A percentile compares a stretch with the other conserved stretches of the same genome.
These are phyloP conservation scores for Melinaea marsaeus DNA, from an alignment of 2,888 invertebrate species.

Conservation along the genomic window DNA sequence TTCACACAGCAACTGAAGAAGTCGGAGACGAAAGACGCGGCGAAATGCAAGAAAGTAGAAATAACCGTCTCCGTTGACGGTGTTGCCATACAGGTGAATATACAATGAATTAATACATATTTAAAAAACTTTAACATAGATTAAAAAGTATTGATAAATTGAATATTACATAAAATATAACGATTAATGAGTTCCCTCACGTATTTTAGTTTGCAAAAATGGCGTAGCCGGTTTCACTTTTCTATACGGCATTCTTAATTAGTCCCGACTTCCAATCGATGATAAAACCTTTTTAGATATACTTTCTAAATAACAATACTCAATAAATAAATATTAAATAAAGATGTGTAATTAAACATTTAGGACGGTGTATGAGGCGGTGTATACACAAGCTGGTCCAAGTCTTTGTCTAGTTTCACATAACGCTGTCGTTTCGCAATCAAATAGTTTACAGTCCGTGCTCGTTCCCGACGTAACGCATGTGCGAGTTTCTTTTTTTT, in stretches of 20 bases:
- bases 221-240: slow-evolving; percentile 21
- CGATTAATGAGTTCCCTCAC: slow-evolving; percentile 20
- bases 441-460: slow-evolving; percentile 14
- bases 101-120: slow-evolving; percentile 11
- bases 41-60: slow-evolving; percentile 94
- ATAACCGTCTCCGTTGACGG: slow-evolving; percentile 98
- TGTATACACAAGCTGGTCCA: neutral
- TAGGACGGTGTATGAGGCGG: neutral
- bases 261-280: no score
- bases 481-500: slow-evolving; percentile 14
- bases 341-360: neutral
- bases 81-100: slow-evolving; percentile 89
- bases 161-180: no score
- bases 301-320: no score
- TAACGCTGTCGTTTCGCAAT: slow-evolving; percentile 14
- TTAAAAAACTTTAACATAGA: neutral
- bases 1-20: slow-evolving; percentile 95
- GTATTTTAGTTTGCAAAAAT: slow-evolving; percentile 20
- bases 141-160: no score
- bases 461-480: slow-evolving; percentile 11
- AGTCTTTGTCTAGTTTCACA: slow-evolving; percentile 13
- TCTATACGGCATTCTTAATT: neutral
- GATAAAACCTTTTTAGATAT: no score
- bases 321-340: no score
- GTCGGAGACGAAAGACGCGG: slow-evolving; percentile 92